These are phyloP conservation scores for Himalopsyche japonica DNA, from an alignment of 2,888 invertebrate species.

Conservation along the genomic window DNA sequence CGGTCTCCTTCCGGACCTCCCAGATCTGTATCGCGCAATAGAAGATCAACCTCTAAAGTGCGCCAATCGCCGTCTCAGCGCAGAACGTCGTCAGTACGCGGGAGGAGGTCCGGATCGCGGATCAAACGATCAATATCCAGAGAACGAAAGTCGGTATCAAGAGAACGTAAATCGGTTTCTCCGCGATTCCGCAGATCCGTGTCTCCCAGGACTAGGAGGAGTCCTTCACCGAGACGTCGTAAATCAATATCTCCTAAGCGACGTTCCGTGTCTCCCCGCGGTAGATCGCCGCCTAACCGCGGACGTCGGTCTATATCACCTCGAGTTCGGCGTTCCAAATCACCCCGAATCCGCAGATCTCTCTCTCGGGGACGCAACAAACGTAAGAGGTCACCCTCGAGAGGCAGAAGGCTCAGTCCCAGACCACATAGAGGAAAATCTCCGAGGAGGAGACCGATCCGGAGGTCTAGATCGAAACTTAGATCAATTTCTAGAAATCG, in stretches of 20 bases:
- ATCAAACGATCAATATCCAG: constrained; percentile 47
- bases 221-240: constrained; percentile 42
- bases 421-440: constrained; percentile 31
- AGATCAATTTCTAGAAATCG: constrained; percentile 43
- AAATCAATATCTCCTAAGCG: constrained; percentile 42
- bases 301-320: constrained; percentile 31
- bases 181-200: constrained; percentile 42
- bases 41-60: constrained; percentile 45
- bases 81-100: constrained; percentile 40
- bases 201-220: constrained; percentile 45
- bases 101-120: constrained; percentile 23
- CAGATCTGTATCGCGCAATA: constrained; percentile 46
- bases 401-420: constrained; percentile 34
- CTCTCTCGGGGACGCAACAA: constrained; percentile 28
- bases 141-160: constrained; percentile 44
- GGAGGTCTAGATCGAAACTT: constrained; percentile 41
- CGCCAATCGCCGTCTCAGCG: constrained; percentile 45
- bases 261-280: constrained; percentile 43
- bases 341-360: constrained; percentile 31
- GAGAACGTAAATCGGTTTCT: constrained; percentile 41
- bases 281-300: constrained; percentile 42
- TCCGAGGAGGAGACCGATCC: constrained; percentile 45
- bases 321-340: constrained; percentile 29
- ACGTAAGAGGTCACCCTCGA: constrained; percentile 43
- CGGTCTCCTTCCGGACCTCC: constrained; percentile 42